These are phyloP conservation scores for Linyphia triangularis DNA, from an alignment of 2,888 invertebrate species.

Conservation along the genomic window DNA sequence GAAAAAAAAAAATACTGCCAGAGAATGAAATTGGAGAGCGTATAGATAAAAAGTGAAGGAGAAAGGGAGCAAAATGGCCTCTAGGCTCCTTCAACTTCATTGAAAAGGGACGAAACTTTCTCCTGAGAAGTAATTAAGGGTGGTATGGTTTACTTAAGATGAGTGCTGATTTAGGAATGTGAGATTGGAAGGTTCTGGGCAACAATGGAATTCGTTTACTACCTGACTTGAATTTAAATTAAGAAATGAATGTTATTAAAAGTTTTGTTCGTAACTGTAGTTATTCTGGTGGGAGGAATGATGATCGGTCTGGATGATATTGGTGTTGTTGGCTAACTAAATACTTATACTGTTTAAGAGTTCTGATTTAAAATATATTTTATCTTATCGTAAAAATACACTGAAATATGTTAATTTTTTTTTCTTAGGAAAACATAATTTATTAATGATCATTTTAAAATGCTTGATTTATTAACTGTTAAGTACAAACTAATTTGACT, in stretches of 20 bases:
- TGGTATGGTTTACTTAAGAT: slow-evolving; percentile 17
- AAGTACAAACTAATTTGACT: too few species aligned
- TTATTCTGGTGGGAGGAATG: too few species aligned
- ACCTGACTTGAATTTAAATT: background rate
- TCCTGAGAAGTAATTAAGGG: slow-evolving; percentile 4
- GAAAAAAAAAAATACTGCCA: background rate
- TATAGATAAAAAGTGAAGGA: slow-evolving; percentile 1
- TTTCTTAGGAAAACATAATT: too few species aligned
- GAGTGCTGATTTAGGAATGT: background rate
- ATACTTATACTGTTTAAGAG: too few species aligned
- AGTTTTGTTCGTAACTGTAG: too few species aligned
- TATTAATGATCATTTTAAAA: too few species aligned
- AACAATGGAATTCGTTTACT: background rate
- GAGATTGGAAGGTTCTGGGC: background rate
- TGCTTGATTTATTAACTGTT: too few species aligned
- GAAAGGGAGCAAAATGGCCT: slow-evolving; percentile 31
- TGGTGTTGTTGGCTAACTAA: too few species aligned
- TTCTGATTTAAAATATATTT: too few species aligned
- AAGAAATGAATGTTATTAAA: background rate
- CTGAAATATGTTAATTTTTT: too few species aligned
- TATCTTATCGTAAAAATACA: too few species aligned
- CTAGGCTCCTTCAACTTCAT: background rate
- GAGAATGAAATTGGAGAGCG: slow-evolving; percentile 39
- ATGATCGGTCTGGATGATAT: too few species aligned
- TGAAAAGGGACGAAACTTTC: slow-evolving; percentile 31